These are phyloP conservation scores for Strigops habroptila DNA, from an alignment of 2,113 vertebrate species.

Conservation along the genomic window DNA sequence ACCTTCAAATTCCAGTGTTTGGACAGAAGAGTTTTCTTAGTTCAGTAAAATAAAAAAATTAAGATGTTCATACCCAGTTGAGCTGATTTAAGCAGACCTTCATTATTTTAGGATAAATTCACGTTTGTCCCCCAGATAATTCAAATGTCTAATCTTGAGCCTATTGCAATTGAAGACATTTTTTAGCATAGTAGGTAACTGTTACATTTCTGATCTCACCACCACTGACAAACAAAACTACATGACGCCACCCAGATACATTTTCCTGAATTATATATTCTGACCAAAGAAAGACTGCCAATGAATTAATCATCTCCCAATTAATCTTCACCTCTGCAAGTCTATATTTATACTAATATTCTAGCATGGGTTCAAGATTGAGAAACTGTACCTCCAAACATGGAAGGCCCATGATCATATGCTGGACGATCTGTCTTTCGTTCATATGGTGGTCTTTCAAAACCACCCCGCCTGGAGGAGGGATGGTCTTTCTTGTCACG, in stretches of 20 bases:
- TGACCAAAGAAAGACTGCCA: background rate
- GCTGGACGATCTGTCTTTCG: conserved; percentile 82
- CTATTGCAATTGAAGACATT: background rate
- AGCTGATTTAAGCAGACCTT: conserved; percentile 12
- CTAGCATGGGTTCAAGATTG: background rate
- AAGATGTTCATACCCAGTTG: conserved; percentile 3
- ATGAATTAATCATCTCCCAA: background rate
- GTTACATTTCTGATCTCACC: background rate
- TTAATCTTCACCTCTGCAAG: background rate
- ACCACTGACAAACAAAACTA: background rate
- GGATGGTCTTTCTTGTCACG: conserved; percentile 87
- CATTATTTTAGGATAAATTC: conserved; percentile 15
- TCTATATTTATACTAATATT: background rate
- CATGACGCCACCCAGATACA: background rate
- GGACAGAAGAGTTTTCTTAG: conserved; percentile 63
- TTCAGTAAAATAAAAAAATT: conserved; percentile 51
- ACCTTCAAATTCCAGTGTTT: conserved; percentile 73
- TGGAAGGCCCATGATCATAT: conserved; percentile 81
- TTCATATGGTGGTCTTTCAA: conserved; percentile 86
- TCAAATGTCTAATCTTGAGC: background rate
- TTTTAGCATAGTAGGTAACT: background rate
- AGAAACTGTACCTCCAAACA: conserved; percentile 80
- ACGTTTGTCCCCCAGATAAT: background rate
- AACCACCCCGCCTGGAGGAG: conserved; percentile 81
- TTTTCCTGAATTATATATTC: background rate